Conservation (phyloP, 2,797 vertebrate species). For the Myotis findleyi region DNA sequence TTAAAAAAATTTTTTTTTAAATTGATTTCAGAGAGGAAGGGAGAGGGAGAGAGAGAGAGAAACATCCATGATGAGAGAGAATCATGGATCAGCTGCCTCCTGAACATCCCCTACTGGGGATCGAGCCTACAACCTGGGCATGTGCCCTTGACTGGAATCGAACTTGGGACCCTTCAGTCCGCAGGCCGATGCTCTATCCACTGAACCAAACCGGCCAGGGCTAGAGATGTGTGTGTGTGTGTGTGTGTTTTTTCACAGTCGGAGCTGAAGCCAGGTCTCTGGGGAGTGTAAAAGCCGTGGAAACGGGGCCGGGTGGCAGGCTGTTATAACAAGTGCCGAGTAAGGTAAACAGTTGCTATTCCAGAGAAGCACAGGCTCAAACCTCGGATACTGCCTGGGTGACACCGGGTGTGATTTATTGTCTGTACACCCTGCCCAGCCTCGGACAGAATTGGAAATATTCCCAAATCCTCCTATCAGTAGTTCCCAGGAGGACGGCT, state of each 20-base stretch:
- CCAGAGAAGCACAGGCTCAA: background rate
- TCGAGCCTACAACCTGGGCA: background rate
- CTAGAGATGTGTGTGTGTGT: too few relatives aligned
- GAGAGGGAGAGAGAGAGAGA: background rate
- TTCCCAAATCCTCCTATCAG: background rate
- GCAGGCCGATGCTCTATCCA: too few relatives aligned
- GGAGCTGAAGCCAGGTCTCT: background rate
- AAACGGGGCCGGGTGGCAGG: background rate
- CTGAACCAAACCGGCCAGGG: too few relatives aligned
- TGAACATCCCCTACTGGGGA: background rate
- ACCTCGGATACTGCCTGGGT: background rate
- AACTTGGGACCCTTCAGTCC: too few relatives aligned
- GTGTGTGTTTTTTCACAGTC: too few relatives aligned
- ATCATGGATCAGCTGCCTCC: background rate
- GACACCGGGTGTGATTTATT: background rate
- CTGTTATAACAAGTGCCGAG: conserved; percentile 35
- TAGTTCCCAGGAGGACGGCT: background rate
- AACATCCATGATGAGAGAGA: background rate
- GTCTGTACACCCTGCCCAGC: background rate
- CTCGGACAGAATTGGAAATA: background rate
- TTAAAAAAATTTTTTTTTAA: background rate
- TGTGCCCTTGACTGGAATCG: background rate
- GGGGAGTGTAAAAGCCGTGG: background rate
- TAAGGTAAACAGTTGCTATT: conserved; percentile 37
- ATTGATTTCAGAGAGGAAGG: background rate